Evolutionary conservation across 2,797 vertebrate species (phyloP).

Genomic region (Ambastaia sidthimunki): DNA sequence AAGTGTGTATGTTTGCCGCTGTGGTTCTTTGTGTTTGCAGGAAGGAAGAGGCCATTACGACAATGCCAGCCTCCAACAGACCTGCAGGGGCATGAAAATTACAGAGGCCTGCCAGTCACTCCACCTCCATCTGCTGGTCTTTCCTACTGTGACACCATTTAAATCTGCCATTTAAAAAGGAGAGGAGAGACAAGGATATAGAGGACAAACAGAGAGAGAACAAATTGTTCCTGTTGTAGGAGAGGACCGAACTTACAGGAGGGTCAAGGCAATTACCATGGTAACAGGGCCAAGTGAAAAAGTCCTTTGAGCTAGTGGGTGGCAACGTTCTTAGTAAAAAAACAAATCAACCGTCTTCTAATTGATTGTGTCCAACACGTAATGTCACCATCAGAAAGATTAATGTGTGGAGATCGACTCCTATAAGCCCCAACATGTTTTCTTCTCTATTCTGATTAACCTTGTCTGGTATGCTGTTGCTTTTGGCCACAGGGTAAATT

Average conservation of each 20-base stretch:
- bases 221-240: conserved; percentile 31
- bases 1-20: conserved; percentile 14
- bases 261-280: conserved; percentile 16
- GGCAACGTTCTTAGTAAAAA: not conserved
- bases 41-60: conserved; percentile 25
- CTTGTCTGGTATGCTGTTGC: not conserved
- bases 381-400: not conserved
- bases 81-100: conserved; percentile 53
- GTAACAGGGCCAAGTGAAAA: conserved; percentile 20
- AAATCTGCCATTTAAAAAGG: conserved; percentile 19
- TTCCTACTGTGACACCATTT: conserved; percentile 25
- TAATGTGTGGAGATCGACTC: not conserved
- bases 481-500: not conserved
- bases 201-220: conserved; percentile 14
- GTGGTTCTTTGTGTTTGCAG: conserved; percentile 30
- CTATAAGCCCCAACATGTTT: not conserved
- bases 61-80: conserved; percentile 42
- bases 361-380: not conserved
- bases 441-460: not conserved
- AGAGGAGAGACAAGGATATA: conserved; percentile 6
- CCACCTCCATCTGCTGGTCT: conserved; percentile 12
- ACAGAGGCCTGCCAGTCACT: conserved; percentile 7
- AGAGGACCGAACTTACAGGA: conserved; percentile 14
- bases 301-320: conserved; percentile 10
- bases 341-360: not conserved